Evolutionary conservation across 2,113 vertebrate species (phyloP).

Genomic region (Tupaia chinensis): DNA sequence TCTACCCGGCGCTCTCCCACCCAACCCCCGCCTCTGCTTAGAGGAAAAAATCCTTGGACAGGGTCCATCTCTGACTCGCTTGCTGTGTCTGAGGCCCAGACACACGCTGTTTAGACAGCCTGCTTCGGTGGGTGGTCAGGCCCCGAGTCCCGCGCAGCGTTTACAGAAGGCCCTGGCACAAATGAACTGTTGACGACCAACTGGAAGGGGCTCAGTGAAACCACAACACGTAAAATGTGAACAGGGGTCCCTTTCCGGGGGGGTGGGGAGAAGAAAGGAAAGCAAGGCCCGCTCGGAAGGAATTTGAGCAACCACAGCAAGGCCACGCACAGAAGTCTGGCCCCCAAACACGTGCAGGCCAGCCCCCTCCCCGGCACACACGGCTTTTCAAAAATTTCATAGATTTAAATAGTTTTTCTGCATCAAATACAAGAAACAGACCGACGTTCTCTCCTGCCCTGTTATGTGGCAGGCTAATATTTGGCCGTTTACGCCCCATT

Average conservation of each 20-base stretch:
- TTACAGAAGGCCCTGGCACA: constrained; percentile 92
- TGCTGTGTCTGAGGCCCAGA: constrained; percentile 89
- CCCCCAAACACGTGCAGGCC: constrained; percentile 78
- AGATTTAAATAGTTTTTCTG: constrained; percentile 92
- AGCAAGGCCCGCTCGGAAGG: constrained; percentile 73
- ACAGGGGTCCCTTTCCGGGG: constrained; percentile 52
- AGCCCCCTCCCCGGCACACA: not conserved
- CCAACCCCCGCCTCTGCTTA: constrained; percentile 54
- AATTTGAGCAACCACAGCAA: constrained; percentile 79
- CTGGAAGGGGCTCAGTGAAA: constrained; percentile 96
- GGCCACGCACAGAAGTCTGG: constrained; percentile 83
- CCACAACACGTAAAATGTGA: constrained; percentile 92
- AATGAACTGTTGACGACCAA: constrained; percentile 97
- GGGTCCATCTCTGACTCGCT: constrained; percentile 85
- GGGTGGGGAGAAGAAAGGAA: constrained; percentile 5
- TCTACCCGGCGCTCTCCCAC: not conserved
- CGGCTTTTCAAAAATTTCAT: constrained; percentile 62
- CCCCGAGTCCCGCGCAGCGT: constrained; percentile 87
- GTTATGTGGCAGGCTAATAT: constrained; percentile 89
- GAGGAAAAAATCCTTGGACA: constrained; percentile 79
- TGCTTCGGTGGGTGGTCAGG: constrained; percentile 94
- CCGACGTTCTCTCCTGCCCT: constrained; percentile 83
- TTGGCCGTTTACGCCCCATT: constrained; percentile 87
- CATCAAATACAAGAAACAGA: constrained; percentile 88
- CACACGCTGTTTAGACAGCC: constrained; percentile 94